phyloP scores from a whole-genome alignment of 2,888 invertebrate species.

The Aspidiotus destructor region DNA sequence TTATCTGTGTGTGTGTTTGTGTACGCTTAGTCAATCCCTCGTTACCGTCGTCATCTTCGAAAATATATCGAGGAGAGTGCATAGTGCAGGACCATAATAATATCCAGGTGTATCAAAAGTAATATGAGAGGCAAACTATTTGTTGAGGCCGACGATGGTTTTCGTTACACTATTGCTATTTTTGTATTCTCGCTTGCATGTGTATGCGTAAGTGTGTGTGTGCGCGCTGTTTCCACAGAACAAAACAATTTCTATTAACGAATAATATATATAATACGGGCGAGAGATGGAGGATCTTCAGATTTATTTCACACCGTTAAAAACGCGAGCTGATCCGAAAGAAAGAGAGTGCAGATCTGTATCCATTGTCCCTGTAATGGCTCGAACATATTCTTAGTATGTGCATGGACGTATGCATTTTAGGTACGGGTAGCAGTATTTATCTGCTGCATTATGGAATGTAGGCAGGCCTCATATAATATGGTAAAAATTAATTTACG shows the following conservation, averaged over 20 bases:
- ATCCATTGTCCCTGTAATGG: not conserved
- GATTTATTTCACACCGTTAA: constrained; percentile 4
- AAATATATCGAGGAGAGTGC: too few relatives aligned
- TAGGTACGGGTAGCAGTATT: too few relatives aligned
- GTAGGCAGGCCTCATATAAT: too few relatives aligned
- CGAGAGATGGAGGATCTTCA: constrained; percentile 2
- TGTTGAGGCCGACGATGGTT: not conserved
- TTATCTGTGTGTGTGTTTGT: not conserved
- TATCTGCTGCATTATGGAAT: too few relatives aligned
- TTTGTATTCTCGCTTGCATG: not conserved
- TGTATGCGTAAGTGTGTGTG: not conserved
- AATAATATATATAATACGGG: not conserved
- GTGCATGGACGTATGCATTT: too few relatives aligned
- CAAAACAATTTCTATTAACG: constrained; percentile 16
- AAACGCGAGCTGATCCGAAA: not conserved
- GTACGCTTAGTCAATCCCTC: not conserved
- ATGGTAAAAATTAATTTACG: too few relatives aligned
- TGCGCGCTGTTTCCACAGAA: not conserved
- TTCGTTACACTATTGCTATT: not conserved
- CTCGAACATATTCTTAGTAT: too few relatives aligned
- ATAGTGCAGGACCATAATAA: too few relatives aligned
- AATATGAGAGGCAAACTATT: not conserved
- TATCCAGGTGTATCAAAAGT: constrained; percentile 1
- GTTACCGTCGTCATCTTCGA: not conserved
- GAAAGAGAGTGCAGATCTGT: not conserved